These are phyloP conservation scores for Eonycteris spelaea DNA, from an alignment of 2,113 vertebrate genomes.

Conservation along the genomic window DNA sequence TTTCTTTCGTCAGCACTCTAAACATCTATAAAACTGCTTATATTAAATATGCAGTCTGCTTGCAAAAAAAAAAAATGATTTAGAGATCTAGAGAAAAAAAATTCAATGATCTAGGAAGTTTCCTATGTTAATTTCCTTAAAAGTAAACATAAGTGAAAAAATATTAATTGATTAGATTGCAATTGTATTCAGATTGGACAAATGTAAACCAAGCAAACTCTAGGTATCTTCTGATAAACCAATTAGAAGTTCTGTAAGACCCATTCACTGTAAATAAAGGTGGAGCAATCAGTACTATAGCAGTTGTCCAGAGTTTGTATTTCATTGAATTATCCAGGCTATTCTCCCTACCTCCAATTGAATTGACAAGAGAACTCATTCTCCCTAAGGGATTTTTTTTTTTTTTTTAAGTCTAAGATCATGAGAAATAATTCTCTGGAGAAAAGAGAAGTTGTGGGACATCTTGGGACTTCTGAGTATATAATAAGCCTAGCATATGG, in stretches of 20 bases:
- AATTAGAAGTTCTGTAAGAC: background rate
- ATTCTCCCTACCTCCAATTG: background rate
- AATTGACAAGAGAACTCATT: background rate
- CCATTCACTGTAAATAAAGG: background rate
- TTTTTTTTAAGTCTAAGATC: background rate
- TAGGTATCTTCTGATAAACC: background rate
- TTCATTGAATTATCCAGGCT: background rate
- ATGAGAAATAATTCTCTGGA: background rate
- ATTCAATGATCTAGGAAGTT: background rate
- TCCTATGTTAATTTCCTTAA: background rate
- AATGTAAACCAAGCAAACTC: background rate
- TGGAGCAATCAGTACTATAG: background rate
- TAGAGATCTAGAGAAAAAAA: background rate
- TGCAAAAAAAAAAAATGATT: background rate
- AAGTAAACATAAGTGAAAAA: slow-evolving; percentile 1
- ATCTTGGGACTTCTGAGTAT: background rate
- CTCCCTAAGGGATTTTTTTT: background rate
- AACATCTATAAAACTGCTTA: background rate
- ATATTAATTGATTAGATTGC: slow-evolving; percentile 19
- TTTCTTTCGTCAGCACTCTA: background rate
- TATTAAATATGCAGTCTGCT: background rate
- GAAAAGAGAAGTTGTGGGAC: background rate
- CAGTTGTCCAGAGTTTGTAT: background rate
- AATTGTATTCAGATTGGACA: background rate
- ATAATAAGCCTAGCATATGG: background rate